Base-by-base conservation (phyloP, 2,888 invertebrate genomes). In the Epistrophe eligans region DNA sequence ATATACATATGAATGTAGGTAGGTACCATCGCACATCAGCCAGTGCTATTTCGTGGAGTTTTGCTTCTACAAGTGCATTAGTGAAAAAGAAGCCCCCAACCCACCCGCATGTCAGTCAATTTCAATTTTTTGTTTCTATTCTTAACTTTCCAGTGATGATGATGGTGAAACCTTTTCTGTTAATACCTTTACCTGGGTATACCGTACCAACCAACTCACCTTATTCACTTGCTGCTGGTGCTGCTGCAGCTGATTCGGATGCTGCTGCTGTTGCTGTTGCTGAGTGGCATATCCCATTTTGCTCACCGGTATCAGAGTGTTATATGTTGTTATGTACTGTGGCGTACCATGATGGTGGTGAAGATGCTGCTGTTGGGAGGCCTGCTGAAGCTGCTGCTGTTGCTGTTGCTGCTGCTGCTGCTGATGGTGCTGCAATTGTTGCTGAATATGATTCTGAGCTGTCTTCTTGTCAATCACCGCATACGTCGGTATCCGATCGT, bases 401-500 rank as follows among this genome's bases (percentile, higher is more conserved):
- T 8, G 89, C 35, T 88, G 89, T 32, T 88, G 89, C 7, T 89
- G 90, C 0, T 88, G 89, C 1, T 90, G 90, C 0, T 88, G 89
- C 1, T 90, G 90, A 0, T 89, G 90, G 4, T 90, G 90, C 50
- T 88, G 88, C 57, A 89, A 80, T 73, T 89, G 88, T 74, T 89
- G 89, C 62, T 89, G 89, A 76, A 90, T 84, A 77, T 90, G 90
- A 72, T 89, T 89, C 48, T 90, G 91, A 9, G 73, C 60, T 10
- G 90, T 84, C 87, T 92, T 92, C 88, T 92, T 92, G 89, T 92
- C 93, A 81, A 92, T 91, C 43, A 92, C 90, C 60, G 92, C 91
- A 89, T 92, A 92, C 71, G 92, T 91, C 84, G 93, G 92, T 83
- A 92, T 91, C 80, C 92, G 91, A 91, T 93, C 92, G 89, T 93